phyloP scores from a whole-genome alignment of 1,140 invertebrate species.

The Brachionus asplanchnoidis region DNA sequence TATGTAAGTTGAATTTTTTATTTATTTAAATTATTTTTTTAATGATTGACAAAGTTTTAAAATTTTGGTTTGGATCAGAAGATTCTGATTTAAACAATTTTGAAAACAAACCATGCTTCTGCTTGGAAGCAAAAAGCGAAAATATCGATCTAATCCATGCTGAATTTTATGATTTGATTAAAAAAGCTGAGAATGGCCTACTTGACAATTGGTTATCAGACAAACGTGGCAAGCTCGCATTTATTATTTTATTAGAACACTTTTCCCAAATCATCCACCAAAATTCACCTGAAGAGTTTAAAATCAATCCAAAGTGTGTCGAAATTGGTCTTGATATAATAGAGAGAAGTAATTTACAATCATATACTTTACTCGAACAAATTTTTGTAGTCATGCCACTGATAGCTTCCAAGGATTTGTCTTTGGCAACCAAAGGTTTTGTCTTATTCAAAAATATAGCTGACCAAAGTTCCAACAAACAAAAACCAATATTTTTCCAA shows the following conservation, averaged over 20 bases:
- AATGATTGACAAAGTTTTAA: background rate
- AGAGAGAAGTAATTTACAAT: background rate
- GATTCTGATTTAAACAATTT: background rate
- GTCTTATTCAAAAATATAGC: background rate
- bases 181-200: background rate
- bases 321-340: background rate
- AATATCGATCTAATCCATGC: background rate
- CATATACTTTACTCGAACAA: background rate
- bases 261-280: background rate
- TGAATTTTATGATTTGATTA: background rate
- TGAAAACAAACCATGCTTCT: slow-evolving; percentile 1
- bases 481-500: background rate
- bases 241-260: slow-evolving; percentile 26
- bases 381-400: slow-evolving; percentile 3
- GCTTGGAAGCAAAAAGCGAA: background rate
- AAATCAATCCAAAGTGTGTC: background rate
- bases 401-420: background rate
- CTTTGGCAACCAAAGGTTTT: background rate
- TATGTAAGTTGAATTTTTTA: background rate
- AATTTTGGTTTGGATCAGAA: slow-evolving; percentile 7
- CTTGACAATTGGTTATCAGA: background rate
- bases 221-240: background rate
- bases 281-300: background rate
- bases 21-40: too few relatives aligned
- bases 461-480: background rate